Evolutionary conservation across 2,113 vertebrate species (phyloP), one percentile per base, ranked within the genome.

Genomic region (Meriones unguiculatus): DNA sequence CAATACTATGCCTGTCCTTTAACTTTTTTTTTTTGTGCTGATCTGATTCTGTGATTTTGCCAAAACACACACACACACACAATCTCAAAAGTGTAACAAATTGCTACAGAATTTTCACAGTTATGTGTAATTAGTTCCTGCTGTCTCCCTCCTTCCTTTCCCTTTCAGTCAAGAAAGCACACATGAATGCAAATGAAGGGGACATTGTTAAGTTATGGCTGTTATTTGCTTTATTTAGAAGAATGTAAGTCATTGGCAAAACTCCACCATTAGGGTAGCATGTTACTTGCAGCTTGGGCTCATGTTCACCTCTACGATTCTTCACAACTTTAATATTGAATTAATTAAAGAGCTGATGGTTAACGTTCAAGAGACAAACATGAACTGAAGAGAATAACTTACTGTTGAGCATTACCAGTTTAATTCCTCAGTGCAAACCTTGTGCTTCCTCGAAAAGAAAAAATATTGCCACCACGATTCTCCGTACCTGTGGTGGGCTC

Each of bases 41-140:
- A 87, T 89, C 69, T 81, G 50, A 91, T 96, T 91, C 77, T 95
- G 18, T 93, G 52, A 22, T 62, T 97, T 32, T 35, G 38, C 12
- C n/a, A 67, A 92, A 95, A 87, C 84, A 57, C 57, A 57, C 57
- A 57, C 57, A 57, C 14, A 57, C 57, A 15, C 57, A 57, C 57
- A 57, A 92, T 35, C 24, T 85, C 77, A 82, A 22, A 88, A 91
- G n/a, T 54, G 5, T 88, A 95, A 89, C 35, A 90, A 87, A 85
- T 62, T 87, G 35, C 73, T 67, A 91, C 52, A 24, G 87, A 97
- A 86, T 30, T 93, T 62, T 24, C 69, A 91, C 24, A 62, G 8
- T 86, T 77, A 41, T 67, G 28, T 35, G 15, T 84, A 93, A 93
- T 94, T 86, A 94, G 92, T 91, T 90, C 59, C 38, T 96, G 88